Base-by-base conservation (phyloP, 1,140 invertebrate genomes). In the Drosophila repletoides region DNA sequence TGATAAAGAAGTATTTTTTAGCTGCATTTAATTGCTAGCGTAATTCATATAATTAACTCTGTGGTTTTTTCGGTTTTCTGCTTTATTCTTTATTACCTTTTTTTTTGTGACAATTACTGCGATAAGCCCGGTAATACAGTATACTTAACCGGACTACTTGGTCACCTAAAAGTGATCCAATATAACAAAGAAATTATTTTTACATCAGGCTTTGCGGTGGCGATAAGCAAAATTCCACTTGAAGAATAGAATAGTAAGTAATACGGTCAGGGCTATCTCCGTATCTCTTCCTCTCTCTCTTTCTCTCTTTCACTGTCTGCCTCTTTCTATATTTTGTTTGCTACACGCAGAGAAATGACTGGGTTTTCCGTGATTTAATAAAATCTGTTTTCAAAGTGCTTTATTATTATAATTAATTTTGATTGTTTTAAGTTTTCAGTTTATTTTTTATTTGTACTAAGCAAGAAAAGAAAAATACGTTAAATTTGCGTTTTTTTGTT, bases 161-260 rank as follows among this genome's bases (percentile, higher is more conserved):
- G 45, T 19, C 26, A 48, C 14, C 45, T 29, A 12, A 19, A 40
- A 21, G 17, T 9, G 6, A 36, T 49, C 22, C 9, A 2, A 38
- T 15, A 56, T 45, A 48, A 71, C 48, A 74, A 73, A 64, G 40
- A 38, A 64, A 60, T 77, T 74, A 73, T 69, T 79, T 77, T 34
- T 40, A 56, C 59, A 76, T 74, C 48, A 74, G 15, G 5, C 19
- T n/a, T 29, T 31, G 34, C 41, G 29, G 58, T 41, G 6, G 66
- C 59, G 73, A 76, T 76, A 76, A 71, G 58, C 6, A 19, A 19
- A 24, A 40, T 64, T 33, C 19, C 34, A 67, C 53, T 67, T 49
- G 60, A 60, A 49, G 79, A 58, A 15, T 60, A 66, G 60, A 41
- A 7, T 46, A 29, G 53, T 14, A 77, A 58, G 21, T 60, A 66